Conservation (phyloP, 2,113 vertebrate species). For the Neotragus pygmaeus region DNA sequence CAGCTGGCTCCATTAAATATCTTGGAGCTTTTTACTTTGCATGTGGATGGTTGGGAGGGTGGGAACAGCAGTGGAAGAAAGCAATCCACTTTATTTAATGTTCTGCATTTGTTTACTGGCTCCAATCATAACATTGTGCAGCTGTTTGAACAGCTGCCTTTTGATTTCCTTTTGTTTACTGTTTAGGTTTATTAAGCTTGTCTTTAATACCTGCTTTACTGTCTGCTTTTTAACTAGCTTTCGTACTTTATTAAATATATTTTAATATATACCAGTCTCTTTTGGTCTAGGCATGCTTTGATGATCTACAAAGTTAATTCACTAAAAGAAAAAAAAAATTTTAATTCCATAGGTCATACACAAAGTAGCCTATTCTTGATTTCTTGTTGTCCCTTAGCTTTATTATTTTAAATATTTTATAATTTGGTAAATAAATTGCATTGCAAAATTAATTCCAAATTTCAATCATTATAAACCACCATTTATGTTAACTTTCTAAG, state of each 20-base stretch:
- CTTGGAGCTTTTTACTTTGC: constrained; percentile 28
- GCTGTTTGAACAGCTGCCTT: constrained; percentile 44
- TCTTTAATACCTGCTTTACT: neutral
- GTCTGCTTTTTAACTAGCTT: neutral
- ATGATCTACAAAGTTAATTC: constrained; percentile 20
- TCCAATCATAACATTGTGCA: neutral
- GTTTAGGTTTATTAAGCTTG: constrained; percentile 14
- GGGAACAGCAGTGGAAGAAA: neutral
- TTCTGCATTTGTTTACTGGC: neutral
- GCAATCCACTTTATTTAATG: constrained; percentile 23
- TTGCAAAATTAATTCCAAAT: constrained; percentile 43
- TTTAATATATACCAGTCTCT: neutral
- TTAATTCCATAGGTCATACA: neutral
- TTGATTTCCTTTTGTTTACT: constrained; percentile 49
- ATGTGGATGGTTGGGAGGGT: neutral
- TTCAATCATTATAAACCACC: neutral
- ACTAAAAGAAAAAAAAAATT: neutral
- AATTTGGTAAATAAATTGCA: neutral
- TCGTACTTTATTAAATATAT: neutral
- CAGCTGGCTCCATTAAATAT: constrained; percentile 39
- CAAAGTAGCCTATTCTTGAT: neutral
- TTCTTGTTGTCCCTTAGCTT: neutral
- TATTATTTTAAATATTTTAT: constrained; percentile 30
- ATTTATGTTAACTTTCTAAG: neutral
- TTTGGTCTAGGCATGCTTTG: neutral